A percentile compares a stretch with the other conserved stretches of the same genome.
These are phyloP conservation scores for Emydoidea blandingii DNA, from an alignment of 2,797 vertebrate genomes.

Conservation along the genomic window DNA sequence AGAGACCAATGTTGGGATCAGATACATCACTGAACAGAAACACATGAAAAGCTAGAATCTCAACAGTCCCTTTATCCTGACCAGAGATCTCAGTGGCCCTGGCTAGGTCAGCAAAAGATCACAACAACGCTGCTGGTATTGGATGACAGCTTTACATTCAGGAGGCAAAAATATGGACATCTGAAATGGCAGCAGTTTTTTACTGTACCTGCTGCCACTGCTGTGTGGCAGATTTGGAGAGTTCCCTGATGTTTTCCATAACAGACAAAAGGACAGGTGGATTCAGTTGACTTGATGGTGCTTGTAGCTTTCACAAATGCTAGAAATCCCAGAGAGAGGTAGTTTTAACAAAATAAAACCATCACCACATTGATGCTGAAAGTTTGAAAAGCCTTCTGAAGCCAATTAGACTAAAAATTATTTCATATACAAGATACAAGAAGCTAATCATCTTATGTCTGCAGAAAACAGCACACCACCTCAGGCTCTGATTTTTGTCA, in stretches of 20 bases:
- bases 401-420: neutral
- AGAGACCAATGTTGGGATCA: neutral
- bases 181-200: neutral
- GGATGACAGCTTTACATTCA: neutral
- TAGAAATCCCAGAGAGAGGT: neutral
- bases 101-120: neutral
- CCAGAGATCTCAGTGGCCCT: neutral
- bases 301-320: neutral
- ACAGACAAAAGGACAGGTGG: neutral
- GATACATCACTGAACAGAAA: neutral
- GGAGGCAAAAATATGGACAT: neutral
- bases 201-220: neutral
- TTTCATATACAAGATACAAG: neutral
- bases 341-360: neutral
- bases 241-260: neutral
- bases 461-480: neutral
- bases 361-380: neutral
- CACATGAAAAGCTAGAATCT: neutral
- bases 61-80: neutral
- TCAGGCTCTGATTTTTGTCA: neutral
- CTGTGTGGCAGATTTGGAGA: neutral
- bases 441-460: neutral
- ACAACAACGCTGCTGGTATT: neutral
- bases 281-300: neutral
- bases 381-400: neutral